These are phyloP conservation scores for Heliconius sara DNA, from an alignment of 2,888 invertebrate genomes.

Conservation along the genomic window DNA sequence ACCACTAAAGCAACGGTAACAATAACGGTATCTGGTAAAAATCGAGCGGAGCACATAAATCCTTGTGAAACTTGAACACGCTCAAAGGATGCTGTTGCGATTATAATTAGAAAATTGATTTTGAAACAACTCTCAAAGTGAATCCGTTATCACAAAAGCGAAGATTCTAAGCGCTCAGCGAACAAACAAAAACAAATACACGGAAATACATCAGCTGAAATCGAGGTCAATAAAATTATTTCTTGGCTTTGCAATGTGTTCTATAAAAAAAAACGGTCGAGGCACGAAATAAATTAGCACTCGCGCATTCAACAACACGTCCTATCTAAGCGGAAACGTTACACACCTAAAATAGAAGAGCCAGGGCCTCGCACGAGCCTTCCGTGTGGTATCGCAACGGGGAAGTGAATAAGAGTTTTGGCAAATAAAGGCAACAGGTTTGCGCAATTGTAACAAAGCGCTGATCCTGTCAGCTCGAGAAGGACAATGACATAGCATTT, in stretches of 20 bases:
- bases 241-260: constrained; percentile 52
- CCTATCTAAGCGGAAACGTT: constrained; percentile 66
- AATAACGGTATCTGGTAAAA: constrained; percentile 77
- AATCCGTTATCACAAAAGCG: constrained; percentile 5
- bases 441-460: constrained; percentile 58
- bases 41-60: constrained; percentile 72
- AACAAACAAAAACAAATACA: constrained; percentile 50
- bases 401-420: constrained; percentile 55
- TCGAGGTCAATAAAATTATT: constrained; percentile 63
- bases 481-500: constrained; percentile 79
- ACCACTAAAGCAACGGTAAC: constrained; percentile 80
- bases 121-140: neutral
- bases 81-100: constrained; percentile 31
- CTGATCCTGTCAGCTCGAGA: constrained; percentile 51
- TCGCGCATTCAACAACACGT: constrained; percentile 51
- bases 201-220: constrained; percentile 59
- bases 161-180: neutral
- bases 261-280: constrained; percentile 48
- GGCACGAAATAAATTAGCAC: constrained; percentile 45
- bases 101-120: constrained; percentile 19
- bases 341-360: constrained; percentile 75
- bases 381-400: constrained; percentile 69
- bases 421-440: constrained; percentile 54
- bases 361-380: constrained; percentile 71
- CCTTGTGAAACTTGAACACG: constrained; percentile 56